Percentiles rank a stretch among this genome's conserved stretches.
Conservation (phyloP, 2,797 vertebrate genomes). For the Triplophysa yarkandensis region DNA sequence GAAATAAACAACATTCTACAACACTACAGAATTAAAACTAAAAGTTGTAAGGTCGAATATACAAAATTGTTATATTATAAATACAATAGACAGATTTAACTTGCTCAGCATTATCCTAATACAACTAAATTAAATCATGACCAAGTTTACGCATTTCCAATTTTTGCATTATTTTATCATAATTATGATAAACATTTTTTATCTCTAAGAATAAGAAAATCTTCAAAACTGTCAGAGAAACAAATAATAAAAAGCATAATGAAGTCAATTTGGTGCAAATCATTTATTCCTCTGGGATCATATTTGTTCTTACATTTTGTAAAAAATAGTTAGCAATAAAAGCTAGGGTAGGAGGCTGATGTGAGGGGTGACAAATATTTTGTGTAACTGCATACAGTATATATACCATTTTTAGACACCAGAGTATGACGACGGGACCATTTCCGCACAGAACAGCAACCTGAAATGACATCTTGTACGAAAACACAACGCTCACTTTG, state of each 20-base stretch:
- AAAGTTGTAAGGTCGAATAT: too few relatives aligned
- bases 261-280: slow-evolving; percentile 78
- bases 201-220: not conserved
- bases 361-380: slow-evolving; percentile 47
- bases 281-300: slow-evolving; percentile 82
- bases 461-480: slow-evolving; percentile 40
- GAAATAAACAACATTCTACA: too few relatives aligned
- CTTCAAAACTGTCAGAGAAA: not conserved
- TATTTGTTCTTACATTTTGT: slow-evolving; percentile 84
- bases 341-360: slow-evolving; percentile 64
- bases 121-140: too few relatives aligned
- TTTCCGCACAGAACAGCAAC: slow-evolving; percentile 37
- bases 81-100: too few relatives aligned
- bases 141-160: too few relatives aligned
- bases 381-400: slow-evolving; percentile 54
- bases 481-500: slow-evolving; percentile 47
- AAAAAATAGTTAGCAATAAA: slow-evolving; percentile 82
- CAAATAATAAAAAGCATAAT: not conserved
- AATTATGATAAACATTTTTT: too few relatives aligned
- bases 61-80: too few relatives aligned
- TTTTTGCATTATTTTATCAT: too few relatives aligned
- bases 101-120: too few relatives aligned
- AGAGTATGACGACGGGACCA: slow-evolving; percentile 51
- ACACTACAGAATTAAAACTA: too few relatives aligned
- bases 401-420: slow-evolving; percentile 53